A percentile compares a stretch with the other conserved stretches of the same genome.
These are phyloP conservation scores for Drosophila affinis DNA, from an alignment of 2,888 invertebrate genomes.

Conservation along the genomic window DNA sequence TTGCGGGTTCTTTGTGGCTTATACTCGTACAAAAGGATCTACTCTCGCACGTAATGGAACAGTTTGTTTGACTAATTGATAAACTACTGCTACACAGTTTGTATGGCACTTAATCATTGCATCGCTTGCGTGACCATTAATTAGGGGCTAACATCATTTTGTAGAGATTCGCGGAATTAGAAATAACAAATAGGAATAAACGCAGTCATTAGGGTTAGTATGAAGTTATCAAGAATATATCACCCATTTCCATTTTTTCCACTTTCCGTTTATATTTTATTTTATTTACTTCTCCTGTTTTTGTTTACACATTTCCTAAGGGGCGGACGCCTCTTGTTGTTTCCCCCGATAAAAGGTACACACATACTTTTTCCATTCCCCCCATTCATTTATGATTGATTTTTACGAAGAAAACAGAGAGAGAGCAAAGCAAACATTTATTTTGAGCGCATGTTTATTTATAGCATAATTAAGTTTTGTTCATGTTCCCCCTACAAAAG, in stretches of 20 bases:
- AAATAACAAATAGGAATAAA: not conserved
- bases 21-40: not conserved
- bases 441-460: constrained; percentile 7
- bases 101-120: not conserved
- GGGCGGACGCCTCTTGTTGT: constrained; percentile 16
- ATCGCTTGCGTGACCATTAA: constrained; percentile 27
- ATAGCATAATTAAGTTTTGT: constrained; percentile 6
- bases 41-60: not conserved
- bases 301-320: constrained; percentile 27
- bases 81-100: constrained; percentile 10
- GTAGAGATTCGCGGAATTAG: not conserved
- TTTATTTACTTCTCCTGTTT: constrained; percentile 23
- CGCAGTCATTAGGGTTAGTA: not conserved
- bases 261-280: constrained; percentile 30
- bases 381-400: constrained; percentile 33
- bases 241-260: not conserved
- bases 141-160: constrained; percentile 8
- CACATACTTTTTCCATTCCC: constrained; percentile 2
- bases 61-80: constrained; percentile 31
- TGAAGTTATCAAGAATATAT: not conserved
- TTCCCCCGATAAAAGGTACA: constrained; percentile 15
- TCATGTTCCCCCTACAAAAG: constrained; percentile 7
- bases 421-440: constrained; percentile 11
- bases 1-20: no score
- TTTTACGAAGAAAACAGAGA: constrained; percentile 1